Percentiles rank a stretch among this genome's conserved stretches.
These are phyloP conservation scores for Ictalurus furcatus DNA, from an alignment of 2,113 vertebrate species.

Conservation along the genomic window DNA sequence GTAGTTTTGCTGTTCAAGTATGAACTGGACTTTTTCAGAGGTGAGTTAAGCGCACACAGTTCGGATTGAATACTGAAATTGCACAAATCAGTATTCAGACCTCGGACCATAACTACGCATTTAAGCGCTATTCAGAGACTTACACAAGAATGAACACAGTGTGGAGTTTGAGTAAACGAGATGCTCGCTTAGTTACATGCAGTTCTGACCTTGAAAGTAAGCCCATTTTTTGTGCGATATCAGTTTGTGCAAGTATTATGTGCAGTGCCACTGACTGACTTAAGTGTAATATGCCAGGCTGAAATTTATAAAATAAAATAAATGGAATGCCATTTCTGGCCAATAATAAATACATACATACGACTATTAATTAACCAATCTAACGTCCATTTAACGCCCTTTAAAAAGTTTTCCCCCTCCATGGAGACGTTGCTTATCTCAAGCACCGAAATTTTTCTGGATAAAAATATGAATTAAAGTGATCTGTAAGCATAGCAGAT, in stretches of 20 bases:
- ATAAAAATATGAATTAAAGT: background rate
- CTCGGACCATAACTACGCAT: background rate
- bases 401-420: background rate
- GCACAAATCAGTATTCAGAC: background rate
- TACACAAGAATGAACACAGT: background rate
- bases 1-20: background rate
- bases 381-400: too few relatives aligned
- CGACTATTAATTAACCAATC: background rate
- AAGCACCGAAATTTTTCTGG: background rate
- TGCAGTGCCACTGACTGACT: too few relatives aligned
- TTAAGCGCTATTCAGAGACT: background rate
- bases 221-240: background rate
- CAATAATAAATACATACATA: background rate
- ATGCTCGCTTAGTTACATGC: background rate
- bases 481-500: background rate
- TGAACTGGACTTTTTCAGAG: background rate
- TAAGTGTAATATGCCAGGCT: background rate
- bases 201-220: background rate
- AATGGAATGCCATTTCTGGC: background rate
- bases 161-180: background rate
- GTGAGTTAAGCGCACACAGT: background rate
- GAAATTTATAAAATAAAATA: background rate
- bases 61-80: background rate
- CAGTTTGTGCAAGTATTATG: too few relatives aligned
- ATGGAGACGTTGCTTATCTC: background rate